Base-by-base conservation (phyloP, 2,113 vertebrate species). In the Sceloporus undulatus region DNA sequence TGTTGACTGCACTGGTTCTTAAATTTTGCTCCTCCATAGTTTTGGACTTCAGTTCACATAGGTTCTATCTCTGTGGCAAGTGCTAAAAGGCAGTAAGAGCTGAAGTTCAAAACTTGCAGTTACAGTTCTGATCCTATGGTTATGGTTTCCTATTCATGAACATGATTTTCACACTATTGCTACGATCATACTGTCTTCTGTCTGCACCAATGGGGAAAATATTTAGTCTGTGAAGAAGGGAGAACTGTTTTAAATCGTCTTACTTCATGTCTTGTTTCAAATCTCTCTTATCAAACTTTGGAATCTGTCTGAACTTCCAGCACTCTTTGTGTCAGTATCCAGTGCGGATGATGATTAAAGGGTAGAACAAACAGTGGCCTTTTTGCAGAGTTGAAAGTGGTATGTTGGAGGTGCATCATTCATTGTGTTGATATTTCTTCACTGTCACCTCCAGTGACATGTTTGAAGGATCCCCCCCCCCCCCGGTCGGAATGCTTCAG, bases 211-310 rank as follows among this genome's bases (percentile, higher is more conserved):
- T n/a, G 59, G 6, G 7, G 42, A 86, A 40, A 1, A 14, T 1
- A 23, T 27, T 34, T 0, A 54, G 83, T 85, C 73, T 87, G 76
- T 11, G 8, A 52, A 86, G 34, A 92, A 62, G 3, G 74, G 16
- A 19, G 2, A 83, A 71, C 40, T 14, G 25, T 59, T 59, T 70
- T 5, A 1, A 0, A 11, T 14, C 5, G 4, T 86, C 65, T 87
- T 86, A 88, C 79, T 84, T 82, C 85, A 73, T 77, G 84, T 71
- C 88, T 0, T 59, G 62, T 77, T 5, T 77, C 65, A 79, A 86
- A 40, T 74, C 85, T n/a, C 19, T 38, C 14, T 65, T 90, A 65
- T 79, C 77, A 59, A 76, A 75, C 2, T 76, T 75, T 66, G 77
- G 78, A 82, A 5, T 2, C 82, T 82, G 90, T 71, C 1, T 78